Evolutionary conservation across 2,888 invertebrate genomes (phyloP).

Genomic region (Aelia acuminata): DNA sequence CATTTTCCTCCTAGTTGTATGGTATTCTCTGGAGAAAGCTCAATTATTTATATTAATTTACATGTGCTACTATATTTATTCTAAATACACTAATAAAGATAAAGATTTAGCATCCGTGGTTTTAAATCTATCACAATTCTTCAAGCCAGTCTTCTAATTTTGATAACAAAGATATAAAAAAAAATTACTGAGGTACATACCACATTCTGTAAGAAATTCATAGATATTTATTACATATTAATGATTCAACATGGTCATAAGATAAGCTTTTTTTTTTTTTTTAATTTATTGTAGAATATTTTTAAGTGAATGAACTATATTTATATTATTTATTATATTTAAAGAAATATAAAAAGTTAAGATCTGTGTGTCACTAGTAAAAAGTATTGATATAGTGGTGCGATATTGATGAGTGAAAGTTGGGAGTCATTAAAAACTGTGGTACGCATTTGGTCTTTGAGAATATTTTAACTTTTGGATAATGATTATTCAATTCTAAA

Average conservation of each 20-base stretch:
- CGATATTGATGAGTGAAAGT: too few species aligned
- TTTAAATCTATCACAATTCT: background rate
- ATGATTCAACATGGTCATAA: too few species aligned
- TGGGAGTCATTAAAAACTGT: too few species aligned
- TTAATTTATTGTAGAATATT: too few species aligned
- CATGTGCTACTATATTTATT: background rate
- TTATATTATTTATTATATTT: too few species aligned
- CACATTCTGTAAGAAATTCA: background rate
- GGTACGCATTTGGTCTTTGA: too few species aligned
- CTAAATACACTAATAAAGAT: background rate
- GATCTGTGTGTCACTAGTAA: too few species aligned
- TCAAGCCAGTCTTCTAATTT: background rate
- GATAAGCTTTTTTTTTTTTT: too few species aligned
- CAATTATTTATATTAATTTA: background rate
- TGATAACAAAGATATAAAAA: background rate
- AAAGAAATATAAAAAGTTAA: too few species aligned
- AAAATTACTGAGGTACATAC: background rate
- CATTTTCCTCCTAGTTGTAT: background rate
- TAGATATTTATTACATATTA: background rate
- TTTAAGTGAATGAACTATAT: background rate
- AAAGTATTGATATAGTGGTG: too few species aligned
- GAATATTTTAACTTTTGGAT: too few species aligned
- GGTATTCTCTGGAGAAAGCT: background rate
- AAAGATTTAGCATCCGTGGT: background rate
- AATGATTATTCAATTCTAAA: too few species aligned